Conservation (phyloP, 2,113 vertebrate genomes). For the Mesembrinibis cayennensis region DNA sequence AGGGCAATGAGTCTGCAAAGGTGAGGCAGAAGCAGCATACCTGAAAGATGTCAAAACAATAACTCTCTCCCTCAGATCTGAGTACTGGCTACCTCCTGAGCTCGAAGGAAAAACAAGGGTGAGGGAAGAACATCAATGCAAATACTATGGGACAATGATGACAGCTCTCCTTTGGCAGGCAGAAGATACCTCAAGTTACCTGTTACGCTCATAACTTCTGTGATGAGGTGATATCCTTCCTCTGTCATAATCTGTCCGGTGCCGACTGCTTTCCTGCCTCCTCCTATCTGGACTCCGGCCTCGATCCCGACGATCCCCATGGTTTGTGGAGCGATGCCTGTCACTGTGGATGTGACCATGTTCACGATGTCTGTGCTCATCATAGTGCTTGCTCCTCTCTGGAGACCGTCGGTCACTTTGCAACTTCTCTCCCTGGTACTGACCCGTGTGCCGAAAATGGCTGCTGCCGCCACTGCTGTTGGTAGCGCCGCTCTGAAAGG, state of each 20-base stretch:
- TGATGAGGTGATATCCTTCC: slow-evolving; percentile 83
- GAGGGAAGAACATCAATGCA: background rate
- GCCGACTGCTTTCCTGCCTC: slow-evolving; percentile 78
- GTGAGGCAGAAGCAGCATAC: background rate
- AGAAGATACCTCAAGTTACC: slow-evolving; percentile 61
- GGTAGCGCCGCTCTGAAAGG: slow-evolving; percentile 63
- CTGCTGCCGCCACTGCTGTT: slow-evolving; percentile 61
- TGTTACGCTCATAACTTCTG: slow-evolving; percentile 88
- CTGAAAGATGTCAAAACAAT: background rate
- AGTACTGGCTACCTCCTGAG: accelerated
- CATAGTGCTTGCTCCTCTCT: slow-evolving; percentile 83
- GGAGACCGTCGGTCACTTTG: slow-evolving; percentile 79
- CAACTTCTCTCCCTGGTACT: slow-evolving; percentile 83
- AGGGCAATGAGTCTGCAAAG: background rate
- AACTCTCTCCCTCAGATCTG: background rate
- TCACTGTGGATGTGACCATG: slow-evolving; percentile 80
- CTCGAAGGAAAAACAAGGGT: background rate
- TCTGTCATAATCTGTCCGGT: slow-evolving; percentile 84
- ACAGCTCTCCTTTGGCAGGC: background rate
- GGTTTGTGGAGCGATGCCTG: slow-evolving; percentile 78
- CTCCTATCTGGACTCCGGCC: slow-evolving; percentile 86
- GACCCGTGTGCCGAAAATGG: slow-evolving; percentile 79
- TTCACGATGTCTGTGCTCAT: slow-evolving; percentile 84
- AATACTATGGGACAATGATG: accelerated
- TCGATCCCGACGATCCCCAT: slow-evolving; percentile 83